Base-by-base conservation (phyloP, 1,140 invertebrate species). In the Pseudomyrmex flavicornis region DNA sequence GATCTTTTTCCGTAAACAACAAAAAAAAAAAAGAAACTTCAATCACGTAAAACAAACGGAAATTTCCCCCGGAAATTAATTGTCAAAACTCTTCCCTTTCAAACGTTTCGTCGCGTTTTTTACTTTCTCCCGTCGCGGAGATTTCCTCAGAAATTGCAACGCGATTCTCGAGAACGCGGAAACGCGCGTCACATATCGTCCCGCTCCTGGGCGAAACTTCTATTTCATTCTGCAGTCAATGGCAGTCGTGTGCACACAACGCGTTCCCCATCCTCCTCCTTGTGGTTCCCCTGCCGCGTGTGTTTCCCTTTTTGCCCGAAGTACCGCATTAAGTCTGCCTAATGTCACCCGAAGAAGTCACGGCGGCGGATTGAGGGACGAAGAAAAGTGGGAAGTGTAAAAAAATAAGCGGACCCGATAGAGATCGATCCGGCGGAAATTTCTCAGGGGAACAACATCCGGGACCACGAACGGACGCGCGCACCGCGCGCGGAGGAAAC, bases 221-320 rank as follows among this genome's bases (percentile, higher is more conserved):
- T 88, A 88, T 88, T 88, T 88, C 87, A 88, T 88, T 79, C 87
- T 17, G 77, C 87, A 88, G 87, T 88, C 83, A 88, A 88, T 88
- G 87, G 83, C 86, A 88, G 83, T 82, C 70, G 86, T 52, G 66
- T 26, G 70, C 46, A 61, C 17, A 56, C 79, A 54, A 73, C 58
- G 26, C 22, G 10, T 26, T 1, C 46, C 61, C 0, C 35, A 35
- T 35, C 5, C 35, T 35, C 35, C 35, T 7, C 0, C 35, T 17
- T 0, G 35, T 35, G 35, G 1, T 35, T 20, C 75, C 0, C n/a
- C 65, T 54, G n/a, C 72, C 72, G 65, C 69, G 15, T 17, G 76
- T 82, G 86, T 88, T 88, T 82, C 50, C 72, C 86, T 88, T 88
- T 85, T 88, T 88, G 82, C 26, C 62, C 56, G 13, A 35, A 50